Percentiles rank a stretch among this genome's conserved stretches.
Conservation (phyloP, 1,140 invertebrate genomes). For the Zaprionus gabonicus region DNA sequence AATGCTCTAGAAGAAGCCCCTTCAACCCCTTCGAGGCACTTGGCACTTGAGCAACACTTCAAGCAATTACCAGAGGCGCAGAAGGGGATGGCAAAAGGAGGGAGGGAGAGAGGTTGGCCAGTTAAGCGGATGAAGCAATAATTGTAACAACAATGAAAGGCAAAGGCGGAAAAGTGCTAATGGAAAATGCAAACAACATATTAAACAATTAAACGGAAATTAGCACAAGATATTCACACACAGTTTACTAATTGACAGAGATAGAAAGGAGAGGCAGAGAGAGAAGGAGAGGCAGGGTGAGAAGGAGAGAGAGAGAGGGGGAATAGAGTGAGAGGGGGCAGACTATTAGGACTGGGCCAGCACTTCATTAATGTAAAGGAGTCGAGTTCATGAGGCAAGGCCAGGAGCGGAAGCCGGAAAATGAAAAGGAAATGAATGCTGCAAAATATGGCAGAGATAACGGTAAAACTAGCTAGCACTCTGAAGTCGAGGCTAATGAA, state of each 20-base stretch:
- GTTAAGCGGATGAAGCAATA: slow-evolving; percentile 52
- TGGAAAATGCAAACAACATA: slow-evolving; percentile 80
- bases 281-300: neutral
- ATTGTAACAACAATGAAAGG: slow-evolving; percentile 65
- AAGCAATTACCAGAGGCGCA: slow-evolving; percentile 29
- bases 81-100: no score
- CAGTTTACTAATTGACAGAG: slow-evolving; percentile 53
- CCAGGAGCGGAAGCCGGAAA: slow-evolving; percentile 40
- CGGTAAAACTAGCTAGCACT: neutral
- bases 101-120: neutral
- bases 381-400: slow-evolving; percentile 34
- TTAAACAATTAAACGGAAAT: slow-evolving; percentile 83
- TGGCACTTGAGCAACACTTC: slow-evolving; percentile 39
- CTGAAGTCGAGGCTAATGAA: slow-evolving; percentile 60
- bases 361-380: slow-evolving; percentile 67
- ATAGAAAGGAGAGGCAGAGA: neutral
- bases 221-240: slow-evolving; percentile 76
- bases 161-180: slow-evolving; percentile 64
- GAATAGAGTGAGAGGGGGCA: neutral
- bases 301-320: neutral
- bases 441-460: slow-evolving; percentile 39
- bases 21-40: neutral
- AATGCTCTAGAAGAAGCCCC: neutral
- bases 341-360: neutral
- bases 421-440: slow-evolving; percentile 73